Evolutionary conservation across 1,140 invertebrate genomes (phyloP).

Genomic region (Drosophila gunungcola): DNA sequence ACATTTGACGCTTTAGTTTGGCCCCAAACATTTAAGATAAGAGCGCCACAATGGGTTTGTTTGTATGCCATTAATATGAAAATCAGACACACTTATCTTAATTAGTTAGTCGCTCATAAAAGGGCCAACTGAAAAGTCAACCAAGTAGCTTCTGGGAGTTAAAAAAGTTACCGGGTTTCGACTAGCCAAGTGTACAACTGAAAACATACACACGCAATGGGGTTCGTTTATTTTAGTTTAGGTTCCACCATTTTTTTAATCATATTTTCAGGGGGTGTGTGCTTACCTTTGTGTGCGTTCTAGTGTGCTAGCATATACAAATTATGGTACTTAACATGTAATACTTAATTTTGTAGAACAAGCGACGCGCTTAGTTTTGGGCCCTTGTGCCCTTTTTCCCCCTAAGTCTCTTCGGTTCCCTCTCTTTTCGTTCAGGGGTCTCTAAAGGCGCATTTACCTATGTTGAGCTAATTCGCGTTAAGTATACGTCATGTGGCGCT

Average conservation of each 20-base stretch:
- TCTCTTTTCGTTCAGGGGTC: neutral
- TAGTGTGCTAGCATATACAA: slow-evolving; percentile 47
- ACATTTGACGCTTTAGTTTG: slow-evolving; percentile 73
- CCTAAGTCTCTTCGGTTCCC: neutral
- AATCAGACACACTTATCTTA: slow-evolving; percentile 84
- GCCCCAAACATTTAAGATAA: slow-evolving; percentile 76
- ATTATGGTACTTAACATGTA: slow-evolving; percentile 51
- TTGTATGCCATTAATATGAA: slow-evolving; percentile 81
- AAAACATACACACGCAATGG: slow-evolving; percentile 25
- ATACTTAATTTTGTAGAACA: slow-evolving; percentile 52
- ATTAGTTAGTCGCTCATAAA: slow-evolving; percentile 76
- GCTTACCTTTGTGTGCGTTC: slow-evolving; percentile 4
- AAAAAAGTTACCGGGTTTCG: slow-evolving; percentile 1
- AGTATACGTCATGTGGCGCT: slow-evolving; percentile 32
- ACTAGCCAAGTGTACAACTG: slow-evolving; percentile 9
- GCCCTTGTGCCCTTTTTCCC: neutral
- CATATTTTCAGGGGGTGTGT: slow-evolving; percentile 15
- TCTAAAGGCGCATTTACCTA: slow-evolving; percentile 21
- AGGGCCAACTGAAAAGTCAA: slow-evolving; percentile 47
- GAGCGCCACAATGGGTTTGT: slow-evolving; percentile 64
- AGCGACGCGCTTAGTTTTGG: slow-evolving; percentile 41
- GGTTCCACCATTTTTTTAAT: slow-evolving; percentile 27
- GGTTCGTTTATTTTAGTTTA: neutral
- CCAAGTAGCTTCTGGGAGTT: slow-evolving; percentile 24
- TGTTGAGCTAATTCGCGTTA: slow-evolving; percentile 28